phyloP scores from a whole-genome alignment of 2,797 vertebrate genomes.

The Heliangelus exortis region DNA sequence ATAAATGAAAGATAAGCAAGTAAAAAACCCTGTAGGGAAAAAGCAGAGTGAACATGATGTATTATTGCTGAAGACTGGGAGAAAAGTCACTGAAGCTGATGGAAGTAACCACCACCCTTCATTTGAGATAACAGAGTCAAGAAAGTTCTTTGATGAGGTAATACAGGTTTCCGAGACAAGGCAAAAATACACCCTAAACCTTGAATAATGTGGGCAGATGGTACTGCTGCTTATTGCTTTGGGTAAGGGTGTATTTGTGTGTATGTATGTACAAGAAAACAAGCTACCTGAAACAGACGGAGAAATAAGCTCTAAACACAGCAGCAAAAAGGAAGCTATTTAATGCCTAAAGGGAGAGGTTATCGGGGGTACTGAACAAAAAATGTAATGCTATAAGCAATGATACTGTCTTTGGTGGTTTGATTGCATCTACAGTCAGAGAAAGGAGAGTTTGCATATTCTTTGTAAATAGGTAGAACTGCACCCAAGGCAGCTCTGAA shows the following conservation, averaged over 20 bases:
- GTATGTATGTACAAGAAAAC: not conserved
- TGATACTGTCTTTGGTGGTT: constrained; percentile 15
- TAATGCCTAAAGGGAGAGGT: constrained; percentile 3
- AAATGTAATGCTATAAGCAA: not conserved
- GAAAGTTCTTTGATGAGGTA: constrained; percentile 49
- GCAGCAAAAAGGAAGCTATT: not conserved
- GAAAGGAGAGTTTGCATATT: not conserved
- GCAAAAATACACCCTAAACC: constrained; percentile 1
- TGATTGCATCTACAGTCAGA: not conserved
- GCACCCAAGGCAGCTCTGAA: not conserved
- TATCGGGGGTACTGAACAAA: not conserved
- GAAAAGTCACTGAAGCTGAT: constrained; percentile 15
- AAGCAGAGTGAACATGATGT: not conserved
- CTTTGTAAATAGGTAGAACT: not conserved
- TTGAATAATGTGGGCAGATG: constrained; percentile 6
- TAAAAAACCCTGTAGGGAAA: constrained; percentile 32
- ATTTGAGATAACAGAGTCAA: constrained; percentile 30
- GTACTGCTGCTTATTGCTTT: constrained; percentile 8
- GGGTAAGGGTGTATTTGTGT: constrained; percentile 12
- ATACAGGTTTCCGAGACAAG: constrained; percentile 20
- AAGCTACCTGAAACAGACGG: not conserved
- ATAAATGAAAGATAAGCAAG: constrained; percentile 30
- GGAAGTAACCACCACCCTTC: constrained; percentile 33
- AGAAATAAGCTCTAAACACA: not conserved
- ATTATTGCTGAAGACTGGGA: not conserved